These are phyloP conservation scores for Steatornis caripensis DNA, from an alignment of 2,113 vertebrate species.

Conservation along the genomic window DNA sequence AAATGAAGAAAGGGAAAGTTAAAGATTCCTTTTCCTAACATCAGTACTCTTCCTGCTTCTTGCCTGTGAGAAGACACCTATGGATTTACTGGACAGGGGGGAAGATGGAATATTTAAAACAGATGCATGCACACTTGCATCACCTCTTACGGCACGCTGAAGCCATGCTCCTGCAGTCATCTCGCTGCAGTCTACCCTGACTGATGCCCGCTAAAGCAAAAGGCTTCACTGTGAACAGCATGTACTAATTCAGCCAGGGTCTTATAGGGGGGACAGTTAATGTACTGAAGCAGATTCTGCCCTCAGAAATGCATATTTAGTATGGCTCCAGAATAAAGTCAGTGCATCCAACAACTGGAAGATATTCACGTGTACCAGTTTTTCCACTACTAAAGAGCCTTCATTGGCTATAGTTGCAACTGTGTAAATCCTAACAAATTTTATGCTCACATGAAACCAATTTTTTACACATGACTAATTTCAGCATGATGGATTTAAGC, in stretches of 20 bases:
- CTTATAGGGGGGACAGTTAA: not conserved
- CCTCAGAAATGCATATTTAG: not conserved
- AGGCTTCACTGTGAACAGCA: not conserved
- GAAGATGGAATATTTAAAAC: not conserved
- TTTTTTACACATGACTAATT: not conserved
- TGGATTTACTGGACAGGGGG: not conserved
- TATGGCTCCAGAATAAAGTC: not conserved
- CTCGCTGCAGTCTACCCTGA: no score
- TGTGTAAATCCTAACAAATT: not conserved
- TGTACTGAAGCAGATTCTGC: not conserved
- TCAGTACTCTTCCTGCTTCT: not conserved
- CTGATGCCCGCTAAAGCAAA: not conserved
- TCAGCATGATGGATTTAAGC: not conserved
- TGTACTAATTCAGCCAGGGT: not conserved
- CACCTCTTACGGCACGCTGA: rapidly evolving
- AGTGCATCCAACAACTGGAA: not conserved
- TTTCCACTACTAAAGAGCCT: not conserved
- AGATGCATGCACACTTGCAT: not conserved
- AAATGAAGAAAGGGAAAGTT: not conserved
- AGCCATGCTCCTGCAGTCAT: not conserved
- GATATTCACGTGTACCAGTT: not conserved
- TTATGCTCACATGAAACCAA: not conserved
- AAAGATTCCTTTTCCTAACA: not conserved
- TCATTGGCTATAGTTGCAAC: not conserved
- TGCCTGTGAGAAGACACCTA: not conserved